Conservation (phyloP, 2,113 vertebrate genomes). For the Engystomops pustulosus region DNA sequence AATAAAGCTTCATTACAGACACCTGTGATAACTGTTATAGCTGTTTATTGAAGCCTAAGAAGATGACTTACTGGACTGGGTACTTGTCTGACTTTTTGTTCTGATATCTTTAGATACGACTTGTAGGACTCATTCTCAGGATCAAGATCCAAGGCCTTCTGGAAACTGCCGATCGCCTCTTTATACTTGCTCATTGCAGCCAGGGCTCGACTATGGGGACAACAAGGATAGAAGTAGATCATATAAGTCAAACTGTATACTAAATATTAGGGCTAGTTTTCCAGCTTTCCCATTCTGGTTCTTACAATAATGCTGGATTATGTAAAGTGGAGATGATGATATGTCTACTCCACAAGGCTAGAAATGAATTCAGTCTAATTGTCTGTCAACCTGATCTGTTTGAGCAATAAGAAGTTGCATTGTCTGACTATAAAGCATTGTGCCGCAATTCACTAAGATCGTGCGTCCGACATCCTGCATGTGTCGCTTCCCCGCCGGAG, state of each 20-base stretch:
- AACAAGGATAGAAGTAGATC: constrained; percentile 33
- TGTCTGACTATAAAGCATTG: too few relatives aligned
- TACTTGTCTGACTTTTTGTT: constrained; percentile 92
- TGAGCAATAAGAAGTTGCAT: not conserved
- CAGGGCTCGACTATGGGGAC: constrained; percentile 83
- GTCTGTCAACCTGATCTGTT: not conserved
- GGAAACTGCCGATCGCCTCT: constrained; percentile 92
- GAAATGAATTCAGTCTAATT: not conserved
- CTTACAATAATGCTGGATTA: not conserved
- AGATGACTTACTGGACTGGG: constrained; percentile 85
- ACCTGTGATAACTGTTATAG: too few relatives aligned
- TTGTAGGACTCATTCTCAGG: constrained; percentile 97
- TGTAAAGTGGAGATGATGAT: not conserved
- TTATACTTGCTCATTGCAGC: constrained; percentile 93
- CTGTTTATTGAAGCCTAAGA: too few relatives aligned
- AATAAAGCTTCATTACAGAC: too few relatives aligned
- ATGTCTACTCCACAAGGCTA: not conserved
- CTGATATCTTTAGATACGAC: constrained; percentile 94
- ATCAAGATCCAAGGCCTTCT: constrained; percentile 93
- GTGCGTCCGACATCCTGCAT: too few relatives aligned
- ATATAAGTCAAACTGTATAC: not conserved
- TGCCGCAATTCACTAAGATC: too few relatives aligned
- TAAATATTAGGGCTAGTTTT: not conserved
- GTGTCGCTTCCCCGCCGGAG: too few relatives aligned
- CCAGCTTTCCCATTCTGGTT: not conserved